phyloP scores from a whole-genome alignment of 1,140 invertebrate genomes.

The Bacillus rossius region DNA sequence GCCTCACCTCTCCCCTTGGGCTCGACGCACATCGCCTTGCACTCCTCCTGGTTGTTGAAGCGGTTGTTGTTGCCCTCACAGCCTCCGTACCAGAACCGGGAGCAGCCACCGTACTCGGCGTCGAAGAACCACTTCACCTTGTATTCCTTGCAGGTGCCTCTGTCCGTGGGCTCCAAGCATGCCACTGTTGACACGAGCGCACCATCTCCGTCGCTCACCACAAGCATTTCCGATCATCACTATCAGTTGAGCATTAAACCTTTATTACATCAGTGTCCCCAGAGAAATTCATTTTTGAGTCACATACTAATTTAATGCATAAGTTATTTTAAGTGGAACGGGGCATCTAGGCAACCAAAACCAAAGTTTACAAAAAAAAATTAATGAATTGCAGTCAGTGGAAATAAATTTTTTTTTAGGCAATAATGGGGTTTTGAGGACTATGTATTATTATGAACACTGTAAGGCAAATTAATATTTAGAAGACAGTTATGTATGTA shows the following conservation, averaged over 20 bases:
- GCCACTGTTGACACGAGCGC: slow-evolving; percentile 45
- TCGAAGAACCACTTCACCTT: slow-evolving; percentile 89
- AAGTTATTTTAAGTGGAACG: not conserved
- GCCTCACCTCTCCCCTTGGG: slow-evolving; percentile 70
- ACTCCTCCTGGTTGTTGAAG: slow-evolving; percentile 81
- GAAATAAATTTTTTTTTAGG: too few relatives aligned
- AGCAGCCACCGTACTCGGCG: slow-evolving; percentile 80
- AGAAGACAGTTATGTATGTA: too few relatives aligned
- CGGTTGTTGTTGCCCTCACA: slow-evolving; percentile 89
- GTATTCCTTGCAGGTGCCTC: slow-evolving; percentile 75
- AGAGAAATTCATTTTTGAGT: not conserved
- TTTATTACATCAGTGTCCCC: not conserved
- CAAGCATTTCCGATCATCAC: too few relatives aligned
- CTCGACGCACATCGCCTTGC: slow-evolving; percentile 78
- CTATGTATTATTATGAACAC: too few relatives aligned
- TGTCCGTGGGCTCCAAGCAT: slow-evolving; percentile 67
- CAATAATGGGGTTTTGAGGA: too few relatives aligned
- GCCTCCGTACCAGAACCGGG: slow-evolving; percentile 92
- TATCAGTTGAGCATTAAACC: too few relatives aligned
- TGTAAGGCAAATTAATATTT: too few relatives aligned
- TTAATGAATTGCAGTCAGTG: too few relatives aligned
- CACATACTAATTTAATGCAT: not conserved
- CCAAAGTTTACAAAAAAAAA: not conserved
- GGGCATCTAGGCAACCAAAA: not conserved
- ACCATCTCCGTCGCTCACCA: too few relatives aligned